Conservation (phyloP, 2,888 invertebrate species). For the Epinotia demarniana region DNA sequence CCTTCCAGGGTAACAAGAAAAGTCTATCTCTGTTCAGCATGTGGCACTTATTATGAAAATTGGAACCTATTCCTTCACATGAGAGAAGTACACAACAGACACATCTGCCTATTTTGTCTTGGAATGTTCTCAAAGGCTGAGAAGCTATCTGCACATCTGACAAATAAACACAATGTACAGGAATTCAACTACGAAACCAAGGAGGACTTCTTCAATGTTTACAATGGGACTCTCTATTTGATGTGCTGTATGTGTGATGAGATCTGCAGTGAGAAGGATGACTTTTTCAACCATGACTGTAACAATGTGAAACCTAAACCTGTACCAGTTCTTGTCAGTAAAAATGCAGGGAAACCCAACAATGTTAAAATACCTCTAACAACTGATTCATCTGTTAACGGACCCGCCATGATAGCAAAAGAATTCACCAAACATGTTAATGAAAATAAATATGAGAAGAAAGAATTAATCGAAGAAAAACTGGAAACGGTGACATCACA, state of each 20-base stretch:
- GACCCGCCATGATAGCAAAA: constrained; percentile 61
- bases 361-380: constrained; percentile 66
- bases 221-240: constrained; percentile 88
- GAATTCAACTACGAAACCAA: constrained; percentile 88
- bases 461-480: constrained; percentile 64
- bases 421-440: constrained; percentile 57
- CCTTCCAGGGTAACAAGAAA: constrained; percentile 88
- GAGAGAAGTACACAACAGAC: constrained; percentile 91
- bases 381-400: constrained; percentile 66
- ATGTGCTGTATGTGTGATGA: constrained; percentile 93
- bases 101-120: constrained; percentile 92
- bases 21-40: constrained; percentile 92
- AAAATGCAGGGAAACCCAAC: constrained; percentile 71
- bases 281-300: constrained; percentile 91
- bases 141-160: constrained; percentile 90
- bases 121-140: constrained; percentile 93
- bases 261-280: constrained; percentile 90
- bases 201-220: constrained; percentile 87
- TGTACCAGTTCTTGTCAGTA: constrained; percentile 79
- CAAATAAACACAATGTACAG: constrained; percentile 90
- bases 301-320: constrained; percentile 80
- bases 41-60: constrained; percentile 93
- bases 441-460: constrained; percentile 59
- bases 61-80: constrained; percentile 95
- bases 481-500: constrained; percentile 60